phyloP scores from a whole-genome alignment of 2,113 vertebrate genomes.

The Girardinichthys multiradiatus region DNA sequence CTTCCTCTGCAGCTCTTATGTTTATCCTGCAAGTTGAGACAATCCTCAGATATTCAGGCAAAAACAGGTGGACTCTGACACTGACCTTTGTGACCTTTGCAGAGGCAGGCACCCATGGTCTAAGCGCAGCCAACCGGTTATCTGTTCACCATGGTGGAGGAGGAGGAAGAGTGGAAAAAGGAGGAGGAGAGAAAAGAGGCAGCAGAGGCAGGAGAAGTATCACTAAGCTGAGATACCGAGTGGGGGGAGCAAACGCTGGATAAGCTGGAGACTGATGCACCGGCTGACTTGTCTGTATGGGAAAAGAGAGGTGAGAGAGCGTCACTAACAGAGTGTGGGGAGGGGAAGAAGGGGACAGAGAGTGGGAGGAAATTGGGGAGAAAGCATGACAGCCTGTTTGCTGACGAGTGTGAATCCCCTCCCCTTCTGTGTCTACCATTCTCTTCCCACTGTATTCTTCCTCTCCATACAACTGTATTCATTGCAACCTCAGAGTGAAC shows the following conservation, averaged over 20 bases:
- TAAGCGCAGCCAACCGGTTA: constrained; percentile 67
- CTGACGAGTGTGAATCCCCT: constrained; percentile 66
- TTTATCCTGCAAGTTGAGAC: constrained; percentile 1
- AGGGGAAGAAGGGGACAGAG: constrained; percentile 33
- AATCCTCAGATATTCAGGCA: constrained; percentile 16
- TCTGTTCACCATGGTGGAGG: constrained; percentile 81
- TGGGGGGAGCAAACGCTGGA: constrained; percentile 24
- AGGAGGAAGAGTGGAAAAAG: constrained; percentile 18
- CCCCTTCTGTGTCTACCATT: constrained; percentile 55
- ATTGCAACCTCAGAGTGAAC: constrained; percentile 6
- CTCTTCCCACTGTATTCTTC: constrained; percentile 49
- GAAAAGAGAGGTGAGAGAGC: constrained; percentile 47
- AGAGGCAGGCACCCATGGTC: constrained; percentile 83
- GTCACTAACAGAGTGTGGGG: constrained; percentile 32
- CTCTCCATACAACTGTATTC: constrained; percentile 20
- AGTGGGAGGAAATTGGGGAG: constrained; percentile 38
- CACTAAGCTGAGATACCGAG: constrained; percentile 27
- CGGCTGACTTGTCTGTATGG: constrained; percentile 41
- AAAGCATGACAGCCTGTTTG: constrained; percentile 65
- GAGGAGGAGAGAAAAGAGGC: constrained; percentile 1
- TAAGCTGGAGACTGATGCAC: constrained; percentile 45
- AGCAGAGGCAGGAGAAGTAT: constrained; percentile 20
- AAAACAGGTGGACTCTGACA: constrained; percentile 55
- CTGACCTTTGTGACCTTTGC: constrained; percentile 86
- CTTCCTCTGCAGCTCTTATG: neutral